These are phyloP conservation scores for Conchocele bisecta DNA, from an alignment of 2,888 invertebrate species.

Conservation along the genomic window DNA sequence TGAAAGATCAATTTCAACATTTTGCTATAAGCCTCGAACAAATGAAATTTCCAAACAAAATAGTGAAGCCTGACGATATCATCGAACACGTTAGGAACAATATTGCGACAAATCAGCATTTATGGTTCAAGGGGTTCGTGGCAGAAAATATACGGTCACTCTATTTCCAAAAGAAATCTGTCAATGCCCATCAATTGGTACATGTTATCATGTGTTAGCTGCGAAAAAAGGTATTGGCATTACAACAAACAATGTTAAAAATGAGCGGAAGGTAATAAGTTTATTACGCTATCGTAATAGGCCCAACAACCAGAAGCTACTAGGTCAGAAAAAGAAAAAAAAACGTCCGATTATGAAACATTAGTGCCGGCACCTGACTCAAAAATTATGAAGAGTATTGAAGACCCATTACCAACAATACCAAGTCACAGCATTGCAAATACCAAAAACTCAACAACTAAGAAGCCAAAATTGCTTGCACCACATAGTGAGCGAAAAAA, in stretches of 20 bases:
- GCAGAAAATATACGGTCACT: constrained; percentile 20
- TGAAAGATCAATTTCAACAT: neutral
- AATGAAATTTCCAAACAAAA: constrained; percentile 12
- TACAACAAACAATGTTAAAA: constrained; percentile 1
- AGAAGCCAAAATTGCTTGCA: too few relatives aligned
- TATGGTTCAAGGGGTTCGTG: constrained; percentile 21
- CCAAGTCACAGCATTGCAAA: neutral
- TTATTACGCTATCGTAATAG: constrained; percentile 5
- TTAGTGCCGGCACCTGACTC: constrained; percentile 5
- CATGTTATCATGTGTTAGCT: constrained; percentile 38
- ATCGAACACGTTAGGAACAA: too few relatives aligned
- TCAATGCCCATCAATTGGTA: constrained; percentile 17
- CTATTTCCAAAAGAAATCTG: constrained; percentile 35
- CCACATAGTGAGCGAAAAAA: too few relatives aligned
- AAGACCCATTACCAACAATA: neutral
- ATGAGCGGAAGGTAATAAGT: constrained; percentile 9
- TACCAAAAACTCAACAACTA: neutral
- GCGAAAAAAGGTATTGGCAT: constrained; percentile 22
- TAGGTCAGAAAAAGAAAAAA: constrained; percentile 8
- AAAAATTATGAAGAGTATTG: neutral
- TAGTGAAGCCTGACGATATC: constrained; percentile 8
- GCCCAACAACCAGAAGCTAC: neutral
- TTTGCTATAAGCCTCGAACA: neutral
- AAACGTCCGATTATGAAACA: neutral
- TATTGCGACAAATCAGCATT: constrained; percentile 4